Evolutionary conservation across 1,140 invertebrate genomes (phyloP).

Genomic region (Patella vulgata): DNA sequence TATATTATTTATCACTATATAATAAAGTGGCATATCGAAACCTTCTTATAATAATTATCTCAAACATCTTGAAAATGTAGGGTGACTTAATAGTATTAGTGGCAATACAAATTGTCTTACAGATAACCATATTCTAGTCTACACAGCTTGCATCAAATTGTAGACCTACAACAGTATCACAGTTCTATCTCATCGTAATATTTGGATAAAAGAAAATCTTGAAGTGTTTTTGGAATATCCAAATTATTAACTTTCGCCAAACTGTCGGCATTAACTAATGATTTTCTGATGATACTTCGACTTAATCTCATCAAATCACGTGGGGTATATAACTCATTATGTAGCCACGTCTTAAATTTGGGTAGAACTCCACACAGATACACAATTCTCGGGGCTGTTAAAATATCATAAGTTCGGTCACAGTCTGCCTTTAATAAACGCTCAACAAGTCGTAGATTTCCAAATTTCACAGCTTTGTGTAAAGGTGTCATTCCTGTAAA

Average conservation of each 20-base stretch:
- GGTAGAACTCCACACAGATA: not conserved
- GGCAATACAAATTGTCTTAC: no score
- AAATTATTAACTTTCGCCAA: not conserved
- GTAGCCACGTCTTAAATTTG: not conserved
- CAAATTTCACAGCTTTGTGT: conserved; percentile 1
- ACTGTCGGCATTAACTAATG: not conserved
- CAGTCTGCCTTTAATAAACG: conserved; percentile 5
- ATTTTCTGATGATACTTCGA: not conserved
- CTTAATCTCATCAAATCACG: conserved; percentile 1
- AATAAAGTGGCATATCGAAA: no score
- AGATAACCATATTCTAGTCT: no score
- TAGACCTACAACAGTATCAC: no score
- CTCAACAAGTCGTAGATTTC: not conserved
- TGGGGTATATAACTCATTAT: conserved; percentile 12
- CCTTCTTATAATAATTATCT: no score
- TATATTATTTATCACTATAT: no score
- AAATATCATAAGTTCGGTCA: not conserved
- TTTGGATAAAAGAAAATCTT: conserved; percentile 11
- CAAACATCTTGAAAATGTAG: no score
- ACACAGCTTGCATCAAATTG: no score
- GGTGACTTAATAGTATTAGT: no score
- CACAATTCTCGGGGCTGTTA: not conserved
- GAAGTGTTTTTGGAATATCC: not conserved
- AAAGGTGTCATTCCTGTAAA: conserved; percentile 6
- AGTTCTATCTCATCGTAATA: not conserved